Evolutionary conservation across 2,113 vertebrate genomes (phyloP).

Genomic region (Syngnathoides biaculeatus): DNA sequence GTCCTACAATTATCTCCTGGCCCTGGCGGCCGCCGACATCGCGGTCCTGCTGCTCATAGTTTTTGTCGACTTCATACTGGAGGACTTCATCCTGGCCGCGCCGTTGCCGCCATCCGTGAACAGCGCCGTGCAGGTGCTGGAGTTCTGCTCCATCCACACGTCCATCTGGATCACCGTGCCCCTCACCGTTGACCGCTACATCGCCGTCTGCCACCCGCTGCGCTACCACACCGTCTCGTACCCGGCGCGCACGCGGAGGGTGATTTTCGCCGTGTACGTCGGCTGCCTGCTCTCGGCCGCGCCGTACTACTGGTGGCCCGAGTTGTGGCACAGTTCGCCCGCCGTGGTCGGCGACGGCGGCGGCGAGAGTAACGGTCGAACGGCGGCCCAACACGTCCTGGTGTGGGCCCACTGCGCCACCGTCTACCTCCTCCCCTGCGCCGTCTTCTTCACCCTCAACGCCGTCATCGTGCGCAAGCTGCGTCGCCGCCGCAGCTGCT

Average conservation of each 20-base stretch:
- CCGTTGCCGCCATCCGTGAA: slow-evolving; percentile 83
- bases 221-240: slow-evolving; percentile 92
- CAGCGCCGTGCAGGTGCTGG: slow-evolving; percentile 87
- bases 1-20: slow-evolving; percentile 96
- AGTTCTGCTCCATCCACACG: slow-evolving; percentile 96
- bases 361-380: slow-evolving; percentile 76
- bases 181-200: slow-evolving; percentile 89
- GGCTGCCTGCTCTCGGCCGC: slow-evolving; percentile 88
- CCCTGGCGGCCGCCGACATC: slow-evolving; percentile 93
- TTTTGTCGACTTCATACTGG: slow-evolving; percentile 93
- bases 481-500: slow-evolving; percentile 81
- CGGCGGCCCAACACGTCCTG: slow-evolving; percentile 83
- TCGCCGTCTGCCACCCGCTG: slow-evolving; percentile 94
- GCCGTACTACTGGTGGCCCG: slow-evolving; percentile 98
- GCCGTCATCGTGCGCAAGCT: slow-evolving; percentile 89
- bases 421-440: slow-evolving; percentile 89
- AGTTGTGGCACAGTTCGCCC: slow-evolving; percentile 83
- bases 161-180: slow-evolving; percentile 98
- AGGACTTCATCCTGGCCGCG: slow-evolving; percentile 86
- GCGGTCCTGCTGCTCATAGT: slow-evolving; percentile 93
- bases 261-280: slow-evolving; percentile 85
- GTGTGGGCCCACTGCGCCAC: slow-evolving; percentile 94
- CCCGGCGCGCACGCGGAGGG: slow-evolving; percentile 87
- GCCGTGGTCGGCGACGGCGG: slow-evolving; percentile 50
- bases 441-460: slow-evolving; percentile 92